These are phyloP conservation scores for Pegea sp. DNA, from an alignment of 23 tunicate genomes.

Conservation along the genomic window DNA sequence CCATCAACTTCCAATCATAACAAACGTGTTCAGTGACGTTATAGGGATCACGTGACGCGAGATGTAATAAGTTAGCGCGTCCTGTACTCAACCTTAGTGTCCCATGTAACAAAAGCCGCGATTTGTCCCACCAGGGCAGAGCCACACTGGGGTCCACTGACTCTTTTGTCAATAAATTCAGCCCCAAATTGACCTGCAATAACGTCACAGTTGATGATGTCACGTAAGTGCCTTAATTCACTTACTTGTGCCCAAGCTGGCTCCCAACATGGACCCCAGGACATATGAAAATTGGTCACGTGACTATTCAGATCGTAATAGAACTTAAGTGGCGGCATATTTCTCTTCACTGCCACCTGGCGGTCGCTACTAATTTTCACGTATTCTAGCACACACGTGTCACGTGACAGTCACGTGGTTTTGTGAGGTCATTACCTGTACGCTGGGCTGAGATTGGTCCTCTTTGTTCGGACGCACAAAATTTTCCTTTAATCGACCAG, in stretches of 20 bases:
- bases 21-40: slow-evolving; percentile 87
- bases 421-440: too few species aligned
- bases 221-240: too few species aligned
- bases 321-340: slow-evolving; percentile 90
- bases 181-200: slow-evolving; percentile 57
- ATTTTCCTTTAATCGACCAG: slow-evolving; percentile 52
- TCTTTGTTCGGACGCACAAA: slow-evolving; percentile 79
- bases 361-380: too few species aligned
- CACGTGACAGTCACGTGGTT: too few species aligned
- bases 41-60: slow-evolving; percentile 82
- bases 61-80: slow-evolving; percentile 34
- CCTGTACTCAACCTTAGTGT: slow-evolving; percentile 22
- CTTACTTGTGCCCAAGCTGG: slow-evolving; percentile 81
- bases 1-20: slow-evolving; percentile 83
- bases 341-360: slow-evolving; percentile 39
- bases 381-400: too few species aligned
- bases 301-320: slow-evolving; percentile 64
- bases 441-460: slow-evolving; percentile 45
- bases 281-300: slow-evolving; percentile 49
- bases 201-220: too few species aligned
- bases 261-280: slow-evolving; percentile 97
- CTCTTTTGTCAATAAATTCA: slow-evolving; percentile 28
- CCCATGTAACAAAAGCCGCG: slow-evolving; percentile 54
- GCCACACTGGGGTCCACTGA: slow-evolving; percentile 49
- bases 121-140: slow-evolving; percentile 97